Percentiles rank a stretch among this genome's conserved stretches.
phyloP scores from a whole-genome alignment of 2,888 invertebrate species.

The Strigamia crassipes region DNA sequence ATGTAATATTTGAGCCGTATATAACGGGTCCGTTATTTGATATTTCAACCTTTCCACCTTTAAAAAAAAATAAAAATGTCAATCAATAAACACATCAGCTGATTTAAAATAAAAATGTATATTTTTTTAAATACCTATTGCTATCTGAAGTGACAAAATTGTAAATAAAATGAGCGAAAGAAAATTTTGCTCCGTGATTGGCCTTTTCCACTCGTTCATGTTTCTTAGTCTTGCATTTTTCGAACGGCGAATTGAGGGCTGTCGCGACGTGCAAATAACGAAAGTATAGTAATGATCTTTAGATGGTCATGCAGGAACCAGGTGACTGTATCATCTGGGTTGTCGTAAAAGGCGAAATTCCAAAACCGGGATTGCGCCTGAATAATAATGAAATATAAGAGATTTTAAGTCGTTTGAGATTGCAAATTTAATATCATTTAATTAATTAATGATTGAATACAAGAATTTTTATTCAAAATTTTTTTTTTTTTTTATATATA shows the following conservation, averaged over 20 bases:
- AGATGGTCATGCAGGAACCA: neutral
- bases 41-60: neutral
- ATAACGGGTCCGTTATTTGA: conserved; percentile 30
- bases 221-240: neutral
- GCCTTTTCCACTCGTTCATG: neutral
- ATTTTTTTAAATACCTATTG: neutral
- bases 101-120: too few relatives aligned
- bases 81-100: neutral
- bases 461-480: too few relatives aligned
- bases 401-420: too few relatives aligned
- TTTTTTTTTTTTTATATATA: too few relatives aligned
- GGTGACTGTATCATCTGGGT: neutral
- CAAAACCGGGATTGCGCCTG: too few relatives aligned
- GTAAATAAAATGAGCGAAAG: neutral
- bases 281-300: neutral
- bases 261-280: neutral
- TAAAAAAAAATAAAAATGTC: neutral
- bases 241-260: neutral
- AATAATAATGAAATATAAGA: too few relatives aligned
- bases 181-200: neutral
- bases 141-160: neutral
- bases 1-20: conserved; percentile 21
- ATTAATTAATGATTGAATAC: too few relatives aligned
- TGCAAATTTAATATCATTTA: too few relatives aligned
- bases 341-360: neutral